phyloP scores from a whole-genome alignment of 1,140 invertebrate species.

The Ceratina japonica region DNA sequence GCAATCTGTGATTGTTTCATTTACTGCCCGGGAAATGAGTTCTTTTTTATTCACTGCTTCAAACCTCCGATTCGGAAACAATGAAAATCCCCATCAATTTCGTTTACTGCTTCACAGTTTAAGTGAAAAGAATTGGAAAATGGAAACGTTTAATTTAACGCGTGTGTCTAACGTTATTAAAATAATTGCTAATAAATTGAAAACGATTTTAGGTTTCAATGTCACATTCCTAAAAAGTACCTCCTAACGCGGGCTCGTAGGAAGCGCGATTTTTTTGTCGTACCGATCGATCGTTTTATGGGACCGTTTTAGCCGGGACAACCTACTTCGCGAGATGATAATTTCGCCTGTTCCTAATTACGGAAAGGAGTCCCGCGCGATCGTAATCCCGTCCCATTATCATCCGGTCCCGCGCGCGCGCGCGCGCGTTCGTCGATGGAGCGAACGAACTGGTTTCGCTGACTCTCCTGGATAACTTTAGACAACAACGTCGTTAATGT shows the following conservation, averaged over 20 bases:
- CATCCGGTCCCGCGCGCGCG: neutral
- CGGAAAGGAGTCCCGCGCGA: neutral
- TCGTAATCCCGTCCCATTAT: constrained; percentile 20
- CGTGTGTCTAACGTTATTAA: too few species aligned
- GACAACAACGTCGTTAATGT: constrained; percentile 31
- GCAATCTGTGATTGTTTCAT: neutral
- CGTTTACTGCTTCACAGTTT: too few species aligned
- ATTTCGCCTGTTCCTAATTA: constrained; percentile 20
- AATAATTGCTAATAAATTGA: neutral
- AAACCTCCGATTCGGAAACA: too few species aligned
- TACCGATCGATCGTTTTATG: neutral
- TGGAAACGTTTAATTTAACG: too few species aligned
- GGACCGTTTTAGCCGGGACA: neutral
- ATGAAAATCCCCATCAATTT: too few species aligned
- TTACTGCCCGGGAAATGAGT: neutral
- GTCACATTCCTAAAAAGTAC: neutral
- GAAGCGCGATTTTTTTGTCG: neutral
- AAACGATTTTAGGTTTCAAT: neutral
- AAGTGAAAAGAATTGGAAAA: too few species aligned
- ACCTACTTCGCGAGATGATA: neutral
- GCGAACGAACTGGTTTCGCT: constrained; percentile 33
- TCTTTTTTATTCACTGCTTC: neutral
- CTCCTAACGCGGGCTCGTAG: neutral
- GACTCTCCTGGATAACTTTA: constrained; percentile 19
- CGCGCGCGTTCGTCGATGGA: neutral